Conservation (phyloP, 37 sponge, comb jelly and placozoan genomes). For the Axinella damicornis region DNA sequence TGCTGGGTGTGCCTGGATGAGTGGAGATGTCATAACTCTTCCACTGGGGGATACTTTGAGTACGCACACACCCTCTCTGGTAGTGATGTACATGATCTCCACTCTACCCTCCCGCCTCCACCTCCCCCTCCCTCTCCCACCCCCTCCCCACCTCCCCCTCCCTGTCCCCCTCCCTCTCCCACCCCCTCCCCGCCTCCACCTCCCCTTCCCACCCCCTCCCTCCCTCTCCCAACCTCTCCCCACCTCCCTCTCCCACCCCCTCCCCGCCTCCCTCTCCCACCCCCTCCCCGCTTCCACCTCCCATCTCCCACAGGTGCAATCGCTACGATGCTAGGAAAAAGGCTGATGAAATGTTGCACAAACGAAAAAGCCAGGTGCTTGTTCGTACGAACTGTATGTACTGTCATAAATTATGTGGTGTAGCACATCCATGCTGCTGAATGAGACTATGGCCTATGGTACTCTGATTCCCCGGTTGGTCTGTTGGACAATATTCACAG, state of each 20-base stretch:
- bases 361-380: slow-evolving; percentile 12
- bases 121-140: background rate
- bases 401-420: too few species aligned
- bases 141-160: background rate
- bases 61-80: background rate
- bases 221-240: background rate
- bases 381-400: too few species aligned
- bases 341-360: slow-evolving; percentile 65
- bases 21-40: slow-evolving; percentile 84
- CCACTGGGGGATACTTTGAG: slow-evolving; percentile 93
- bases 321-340: slow-evolving; percentile 47
- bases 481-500: too few species aligned
- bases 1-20: slow-evolving; percentile 94
- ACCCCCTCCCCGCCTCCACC: background rate
- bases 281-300: background rate
- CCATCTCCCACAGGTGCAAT: slow-evolving; percentile 50
- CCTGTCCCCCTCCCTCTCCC: background rate
- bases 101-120: too few species aligned
- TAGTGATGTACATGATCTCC: too few species aligned
- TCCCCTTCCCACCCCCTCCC: background rate
- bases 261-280: background rate
- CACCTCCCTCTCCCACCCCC: background rate
- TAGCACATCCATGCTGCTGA: too few species aligned
- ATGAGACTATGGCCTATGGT: too few species aligned
- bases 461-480: too few species aligned